Percentiles rank a stretch among this genome's conserved stretches.
phyloP scores from a whole-genome alignment of 2,113 vertebrate genomes.

The Chauna torquata region DNA sequence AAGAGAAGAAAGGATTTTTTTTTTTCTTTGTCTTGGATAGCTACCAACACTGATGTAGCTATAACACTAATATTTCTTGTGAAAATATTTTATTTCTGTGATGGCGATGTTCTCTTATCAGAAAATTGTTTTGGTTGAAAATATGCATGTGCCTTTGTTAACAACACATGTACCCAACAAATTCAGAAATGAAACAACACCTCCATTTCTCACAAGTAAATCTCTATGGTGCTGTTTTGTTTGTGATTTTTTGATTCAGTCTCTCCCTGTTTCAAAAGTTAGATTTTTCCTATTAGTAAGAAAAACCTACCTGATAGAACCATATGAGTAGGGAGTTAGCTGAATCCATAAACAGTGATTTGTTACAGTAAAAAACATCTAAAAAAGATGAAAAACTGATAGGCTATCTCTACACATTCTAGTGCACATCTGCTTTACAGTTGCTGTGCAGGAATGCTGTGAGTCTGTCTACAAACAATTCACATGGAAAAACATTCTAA shows the following conservation, averaged over 20 bases:
- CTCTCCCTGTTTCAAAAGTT: neutral
- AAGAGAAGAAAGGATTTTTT: neutral
- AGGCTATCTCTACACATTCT: neutral
- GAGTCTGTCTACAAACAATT: neutral
- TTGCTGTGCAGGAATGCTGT: neutral
- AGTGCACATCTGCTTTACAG: neutral
- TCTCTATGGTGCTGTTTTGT: neutral
- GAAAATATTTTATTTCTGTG: neutral
- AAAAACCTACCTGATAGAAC: neutral
- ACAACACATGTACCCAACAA: neutral
- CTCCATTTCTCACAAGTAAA: neutral
- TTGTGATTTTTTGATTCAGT: neutral
- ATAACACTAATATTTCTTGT: neutral
- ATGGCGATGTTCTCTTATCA: neutral
- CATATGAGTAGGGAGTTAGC: neutral
- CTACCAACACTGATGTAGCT: neutral
- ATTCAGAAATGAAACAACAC: neutral
- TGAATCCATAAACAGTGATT: neutral
- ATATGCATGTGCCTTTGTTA: neutral
- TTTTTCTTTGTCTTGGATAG: neutral
- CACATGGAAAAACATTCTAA: neutral
- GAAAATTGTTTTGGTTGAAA: neutral
- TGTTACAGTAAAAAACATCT: neutral
- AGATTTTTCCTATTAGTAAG: neutral
- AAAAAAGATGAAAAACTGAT: neutral